These are phyloP conservation scores for Dysidea cf. avara DNA, from an alignment of 37 sponge, comb jelly and placozoan genomes.

Conservation along the genomic window DNA sequence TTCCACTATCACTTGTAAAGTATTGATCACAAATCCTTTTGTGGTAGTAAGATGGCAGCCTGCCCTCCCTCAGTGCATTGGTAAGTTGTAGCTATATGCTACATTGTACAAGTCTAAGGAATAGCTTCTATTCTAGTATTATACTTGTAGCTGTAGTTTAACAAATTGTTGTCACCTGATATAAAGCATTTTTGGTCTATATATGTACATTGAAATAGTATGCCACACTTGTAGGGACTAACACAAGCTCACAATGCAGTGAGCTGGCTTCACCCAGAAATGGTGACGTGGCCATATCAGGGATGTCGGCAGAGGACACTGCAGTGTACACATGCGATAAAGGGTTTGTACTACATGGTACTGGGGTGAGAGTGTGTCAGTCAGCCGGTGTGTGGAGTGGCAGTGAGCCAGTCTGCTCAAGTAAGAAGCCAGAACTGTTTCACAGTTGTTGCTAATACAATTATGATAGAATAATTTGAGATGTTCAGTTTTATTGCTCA, in stretches of 20 bases:
- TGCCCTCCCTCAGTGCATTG: slow-evolving; percentile 8
- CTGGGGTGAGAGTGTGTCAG: slow-evolving; percentile 28
- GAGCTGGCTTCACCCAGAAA: background rate
- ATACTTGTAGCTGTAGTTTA: no score
- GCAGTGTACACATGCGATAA: slow-evolving; percentile 26
- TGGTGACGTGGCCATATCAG: slow-evolving; percentile 16
- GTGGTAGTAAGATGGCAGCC: background rate
- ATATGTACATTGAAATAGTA: no score
- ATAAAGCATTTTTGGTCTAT: no score
- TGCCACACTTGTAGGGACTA: no score
- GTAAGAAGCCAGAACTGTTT: slow-evolving; percentile 6
- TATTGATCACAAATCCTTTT: background rate
- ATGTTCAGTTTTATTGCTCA: background rate
- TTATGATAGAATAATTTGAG: background rate
- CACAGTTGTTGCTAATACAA: background rate
- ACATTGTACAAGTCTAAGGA: no score
- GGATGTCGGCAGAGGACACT: slow-evolving; percentile 2
- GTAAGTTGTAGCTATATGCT: background rate
- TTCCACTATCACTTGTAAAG: background rate
- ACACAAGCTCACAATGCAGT: slow-evolving; percentile 6
- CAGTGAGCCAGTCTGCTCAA: slow-evolving; percentile 36
- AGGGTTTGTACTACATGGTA: slow-evolving; percentile 23
- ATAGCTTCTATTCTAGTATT: no score
- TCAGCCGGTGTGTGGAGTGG: slow-evolving; percentile 45
- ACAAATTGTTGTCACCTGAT: no score